Conservation (phyloP, 1,140 invertebrate species). For the Cydia amplana region DNA sequence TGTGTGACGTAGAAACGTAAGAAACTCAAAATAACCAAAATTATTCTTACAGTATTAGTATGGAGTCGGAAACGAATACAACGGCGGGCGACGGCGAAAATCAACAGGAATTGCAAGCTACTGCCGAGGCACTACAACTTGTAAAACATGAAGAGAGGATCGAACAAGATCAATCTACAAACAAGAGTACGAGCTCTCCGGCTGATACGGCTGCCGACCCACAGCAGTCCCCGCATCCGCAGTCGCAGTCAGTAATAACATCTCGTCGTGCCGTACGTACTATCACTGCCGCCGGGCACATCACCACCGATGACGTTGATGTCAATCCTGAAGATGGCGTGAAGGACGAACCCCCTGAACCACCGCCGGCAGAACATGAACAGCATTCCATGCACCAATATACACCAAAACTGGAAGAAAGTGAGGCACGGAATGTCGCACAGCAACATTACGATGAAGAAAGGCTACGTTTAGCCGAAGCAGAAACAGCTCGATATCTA, state of each 20-base stretch:
- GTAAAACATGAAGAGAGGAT: conserved; percentile 60
- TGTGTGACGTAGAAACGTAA: conserved; percentile 5
- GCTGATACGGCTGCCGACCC: conserved; percentile 26
- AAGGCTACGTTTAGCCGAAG: conserved; percentile 59
- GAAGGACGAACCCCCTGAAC: conserved; percentile 67
- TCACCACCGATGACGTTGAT: conserved; percentile 73
- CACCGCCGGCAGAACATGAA: conserved; percentile 52
- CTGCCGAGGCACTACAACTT: conserved; percentile 59
- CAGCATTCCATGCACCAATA: conserved; percentile 48
- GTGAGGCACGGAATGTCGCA: conserved; percentile 31
- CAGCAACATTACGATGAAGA: conserved; percentile 65
- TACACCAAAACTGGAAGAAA: conserved; percentile 58
- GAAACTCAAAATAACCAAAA: conserved; percentile 19
- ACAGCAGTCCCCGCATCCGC: conserved; percentile 37
- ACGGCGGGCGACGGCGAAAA: conserved; percentile 44
- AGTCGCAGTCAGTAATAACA: conserved; percentile 79
- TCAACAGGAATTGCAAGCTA: conserved; percentile 45
- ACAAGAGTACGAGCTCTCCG: conserved; percentile 25
- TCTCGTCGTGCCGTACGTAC: conserved; percentile 80
- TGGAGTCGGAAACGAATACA: conserved; percentile 58
- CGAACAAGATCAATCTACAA: conserved; percentile 39
- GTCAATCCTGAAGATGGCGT: conserved; percentile 67
- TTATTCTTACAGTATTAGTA: conserved; percentile 42
- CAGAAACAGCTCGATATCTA: conserved; percentile 63
- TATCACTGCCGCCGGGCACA: conserved; percentile 82